A percentile compares a stretch with the other conserved stretches of the same genome.
These are phyloP conservation scores for Cosmia trapezina DNA, from an alignment of 2,888 invertebrate species.

Conservation along the genomic window DNA sequence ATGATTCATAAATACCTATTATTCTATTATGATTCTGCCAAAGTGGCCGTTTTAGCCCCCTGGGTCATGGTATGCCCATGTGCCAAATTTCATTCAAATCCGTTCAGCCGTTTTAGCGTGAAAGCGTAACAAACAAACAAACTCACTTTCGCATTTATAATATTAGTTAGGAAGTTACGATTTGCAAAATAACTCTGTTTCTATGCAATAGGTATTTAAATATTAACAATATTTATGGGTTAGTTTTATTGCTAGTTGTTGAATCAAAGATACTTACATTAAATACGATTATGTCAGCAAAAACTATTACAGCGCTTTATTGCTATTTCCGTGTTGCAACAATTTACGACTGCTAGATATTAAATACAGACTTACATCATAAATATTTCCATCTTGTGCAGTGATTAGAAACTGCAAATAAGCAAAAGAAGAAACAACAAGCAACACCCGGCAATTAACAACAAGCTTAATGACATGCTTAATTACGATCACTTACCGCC, in stretches of 20 bases:
- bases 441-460: neutral
- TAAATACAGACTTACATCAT: neutral
- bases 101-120: too few relatives aligned
- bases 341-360: neutral
- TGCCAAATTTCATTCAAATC: too few relatives aligned
- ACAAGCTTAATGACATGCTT: neutral
- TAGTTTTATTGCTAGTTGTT: constrained; percentile 3
- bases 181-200: neutral
- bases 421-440: constrained; percentile 2
- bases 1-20: too few relatives aligned
- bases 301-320: neutral
- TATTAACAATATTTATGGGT: neutral
- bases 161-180: too few relatives aligned
- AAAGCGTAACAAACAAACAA: too few relatives aligned
- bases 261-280: constrained; percentile 9
- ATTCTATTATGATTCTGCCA: too few relatives aligned
- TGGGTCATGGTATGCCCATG: too few relatives aligned
- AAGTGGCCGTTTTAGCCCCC: too few relatives aligned
- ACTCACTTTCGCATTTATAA: too few relatives aligned
- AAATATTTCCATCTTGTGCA: neutral
- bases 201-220: neutral
- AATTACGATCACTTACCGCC: neutral
- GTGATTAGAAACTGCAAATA: neutral
- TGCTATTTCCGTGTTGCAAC: constrained; percentile 6
- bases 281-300: constrained; percentile 3